Conservation (phyloP, 1,140 invertebrate species). For the Listronotus oregonensis region DNA sequence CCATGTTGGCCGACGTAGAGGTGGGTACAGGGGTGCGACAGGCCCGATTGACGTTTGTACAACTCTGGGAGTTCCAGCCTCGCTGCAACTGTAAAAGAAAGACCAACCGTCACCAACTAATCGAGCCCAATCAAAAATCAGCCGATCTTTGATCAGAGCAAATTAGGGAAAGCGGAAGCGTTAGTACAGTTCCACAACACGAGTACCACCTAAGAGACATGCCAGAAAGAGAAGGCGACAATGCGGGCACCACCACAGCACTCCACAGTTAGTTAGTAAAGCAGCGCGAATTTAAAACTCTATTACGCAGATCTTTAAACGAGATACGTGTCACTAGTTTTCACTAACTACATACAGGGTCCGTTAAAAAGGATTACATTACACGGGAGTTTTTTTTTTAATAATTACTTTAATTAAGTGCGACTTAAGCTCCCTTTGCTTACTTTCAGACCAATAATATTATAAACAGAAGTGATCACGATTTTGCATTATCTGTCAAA, state of each 20-base stretch:
- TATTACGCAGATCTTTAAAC: not conserved
- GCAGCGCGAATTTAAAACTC: slow-evolving; percentile 21
- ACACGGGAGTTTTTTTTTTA: no score
- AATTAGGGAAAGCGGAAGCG: slow-evolving; percentile 37
- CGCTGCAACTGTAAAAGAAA: slow-evolving; percentile 58
- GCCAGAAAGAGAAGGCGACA: slow-evolving; percentile 46
- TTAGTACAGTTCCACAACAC: slow-evolving; percentile 45
- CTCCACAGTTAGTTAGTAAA: slow-evolving; percentile 42
- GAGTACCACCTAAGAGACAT: slow-evolving; percentile 43
- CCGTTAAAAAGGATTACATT: no score
- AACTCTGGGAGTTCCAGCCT: slow-evolving; percentile 58
- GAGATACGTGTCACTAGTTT: not conserved
- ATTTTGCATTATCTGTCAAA: no score
- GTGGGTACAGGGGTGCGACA: slow-evolving; percentile 52
- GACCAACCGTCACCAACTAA: slow-evolving; percentile 45
- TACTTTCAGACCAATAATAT: no score
- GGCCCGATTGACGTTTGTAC: slow-evolving; percentile 53
- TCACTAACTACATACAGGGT: no score
- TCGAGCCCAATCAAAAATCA: slow-evolving; percentile 13
- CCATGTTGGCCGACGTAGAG: slow-evolving; percentile 55
- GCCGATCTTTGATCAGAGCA: slow-evolving; percentile 8
- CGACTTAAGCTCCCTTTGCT: no score
- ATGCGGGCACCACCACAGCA: slow-evolving; percentile 57
- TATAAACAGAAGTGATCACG: no score
- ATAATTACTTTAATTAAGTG: no score